Evolutionary conservation across 2,797 vertebrate genomes (phyloP).

Genomic region (Halcyon chelicuti): DNA sequence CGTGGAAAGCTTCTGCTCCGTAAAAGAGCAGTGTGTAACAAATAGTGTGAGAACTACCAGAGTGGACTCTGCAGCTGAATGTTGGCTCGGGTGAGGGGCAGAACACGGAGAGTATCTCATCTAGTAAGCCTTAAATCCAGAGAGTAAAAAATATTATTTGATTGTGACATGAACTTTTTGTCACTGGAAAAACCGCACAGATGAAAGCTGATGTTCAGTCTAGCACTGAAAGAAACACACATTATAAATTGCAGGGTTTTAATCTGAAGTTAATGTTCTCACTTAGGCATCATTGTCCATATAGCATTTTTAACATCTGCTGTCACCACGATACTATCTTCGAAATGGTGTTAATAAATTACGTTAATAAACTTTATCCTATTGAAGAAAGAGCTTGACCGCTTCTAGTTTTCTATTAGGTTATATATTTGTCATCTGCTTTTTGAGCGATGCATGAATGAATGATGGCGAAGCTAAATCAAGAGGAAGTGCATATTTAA

Average conservation of each 20-base stretch:
- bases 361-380: background rate
- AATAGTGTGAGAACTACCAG: background rate
- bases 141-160: background rate
- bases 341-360: background rate
- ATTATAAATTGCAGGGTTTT: slow-evolving; percentile 12
- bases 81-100: background rate
- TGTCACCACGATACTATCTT: background rate
- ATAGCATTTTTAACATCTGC: background rate
- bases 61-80: background rate
- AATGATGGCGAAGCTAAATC: background rate
- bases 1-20: background rate
- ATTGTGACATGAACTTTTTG: background rate
- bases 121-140: background rate
- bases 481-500: background rate
- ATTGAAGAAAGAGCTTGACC: slow-evolving; percentile 3
- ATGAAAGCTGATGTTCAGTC: background rate
- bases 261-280: slow-evolving; percentile 47
- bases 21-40: background rate
- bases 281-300: slow-evolving; percentile 16
- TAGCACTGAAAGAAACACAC: background rate
- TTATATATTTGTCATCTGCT: background rate
- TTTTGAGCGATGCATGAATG: background rate
- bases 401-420: background rate
- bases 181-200: background rate
- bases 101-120: background rate